A percentile compares a stretch with the other conserved stretches of the same genome.
phyloP scores from a whole-genome alignment of 2,797 vertebrate genomes.

The Knipowitschia caucasica region DNA sequence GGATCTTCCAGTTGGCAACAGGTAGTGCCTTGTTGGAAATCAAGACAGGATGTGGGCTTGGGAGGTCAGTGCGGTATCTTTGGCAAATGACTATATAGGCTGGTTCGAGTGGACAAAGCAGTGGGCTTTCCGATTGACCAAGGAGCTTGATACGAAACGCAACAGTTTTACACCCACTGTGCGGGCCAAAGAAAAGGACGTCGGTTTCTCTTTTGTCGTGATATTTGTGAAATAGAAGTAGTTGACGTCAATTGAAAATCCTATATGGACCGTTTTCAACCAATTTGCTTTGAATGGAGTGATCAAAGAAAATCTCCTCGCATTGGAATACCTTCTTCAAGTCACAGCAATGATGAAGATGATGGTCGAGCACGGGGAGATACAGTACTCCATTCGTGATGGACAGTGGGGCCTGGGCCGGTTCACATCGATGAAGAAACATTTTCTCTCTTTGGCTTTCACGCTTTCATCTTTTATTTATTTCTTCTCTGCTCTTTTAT shows the following conservation, averaged over 20 bases:
- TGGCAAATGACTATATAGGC: slow-evolving; percentile 88
- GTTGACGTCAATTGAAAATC: slow-evolving; percentile 97
- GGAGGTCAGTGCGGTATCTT: slow-evolving; percentile 92
- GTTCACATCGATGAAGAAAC: slow-evolving; percentile 94
- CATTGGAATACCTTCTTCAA: slow-evolving; percentile 89
- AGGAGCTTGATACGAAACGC: slow-evolving; percentile 94
- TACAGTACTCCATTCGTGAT: slow-evolving; percentile 93
- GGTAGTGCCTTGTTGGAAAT: slow-evolving; percentile 93
- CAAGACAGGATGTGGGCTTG: slow-evolving; percentile 89
- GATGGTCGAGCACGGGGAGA: slow-evolving; percentile 89
- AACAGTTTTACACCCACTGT: slow-evolving; percentile 95
- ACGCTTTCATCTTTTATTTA: neutral
- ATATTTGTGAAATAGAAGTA: slow-evolving; percentile 93
- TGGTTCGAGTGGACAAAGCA: slow-evolving; percentile 88
- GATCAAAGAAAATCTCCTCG: slow-evolving; percentile 90
- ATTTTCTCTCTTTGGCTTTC: slow-evolving; percentile 64
- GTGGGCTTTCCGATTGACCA: slow-evolving; percentile 90
- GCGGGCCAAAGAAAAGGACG: slow-evolving; percentile 91
- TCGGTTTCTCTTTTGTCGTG: slow-evolving; percentile 90
- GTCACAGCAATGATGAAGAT: slow-evolving; percentile 87
- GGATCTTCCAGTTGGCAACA: slow-evolving; percentile 90
- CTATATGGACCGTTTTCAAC: slow-evolving; percentile 89
- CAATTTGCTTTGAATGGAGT: slow-evolving; percentile 86
- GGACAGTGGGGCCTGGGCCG: slow-evolving; percentile 95
- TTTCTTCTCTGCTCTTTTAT: no score